Percentiles rank a stretch among this genome's conserved stretches.
Conservation (phyloP, 1,140 invertebrate genomes). For the Calephelis virginiensis region DNA sequence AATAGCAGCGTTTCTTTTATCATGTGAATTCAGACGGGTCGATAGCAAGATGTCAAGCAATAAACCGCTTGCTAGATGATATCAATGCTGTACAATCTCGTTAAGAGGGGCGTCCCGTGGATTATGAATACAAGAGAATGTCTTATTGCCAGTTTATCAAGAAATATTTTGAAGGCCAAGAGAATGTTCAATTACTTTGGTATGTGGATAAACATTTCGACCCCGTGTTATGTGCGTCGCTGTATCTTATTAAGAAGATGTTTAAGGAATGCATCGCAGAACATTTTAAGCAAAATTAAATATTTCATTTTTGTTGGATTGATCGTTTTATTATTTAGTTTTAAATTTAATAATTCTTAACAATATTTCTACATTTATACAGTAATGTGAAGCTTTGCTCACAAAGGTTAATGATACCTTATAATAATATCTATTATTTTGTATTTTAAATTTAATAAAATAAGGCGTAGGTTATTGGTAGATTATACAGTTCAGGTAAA, state of each 20-base stretch:
- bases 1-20: not conserved
- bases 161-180: constrained; percentile 58
- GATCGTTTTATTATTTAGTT: too few species aligned
- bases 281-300: not conserved
- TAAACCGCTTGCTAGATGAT: not conserved
- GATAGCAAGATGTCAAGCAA: not conserved
- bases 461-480: too few species aligned
- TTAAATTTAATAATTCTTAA: too few species aligned
- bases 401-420: too few species aligned
- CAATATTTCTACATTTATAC: too few species aligned
- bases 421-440: too few species aligned
- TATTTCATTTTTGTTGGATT: not conserved
- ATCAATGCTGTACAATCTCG: not conserved
- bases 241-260: constrained; percentile 4
- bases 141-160: constrained; percentile 58
- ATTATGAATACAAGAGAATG: constrained; percentile 58
- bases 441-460: too few species aligned
- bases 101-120: constrained; percentile 38
- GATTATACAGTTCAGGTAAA: too few species aligned
- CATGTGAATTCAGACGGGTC: not conserved
- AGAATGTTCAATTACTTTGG: constrained; percentile 67
- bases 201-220: constrained; percentile 42
- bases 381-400: too few species aligned
- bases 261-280: not conserved
- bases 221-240: constrained; percentile 23